phyloP scores from a whole-genome alignment of 2,113 vertebrate genomes.

The Phyllostomus hastatus region DNA sequence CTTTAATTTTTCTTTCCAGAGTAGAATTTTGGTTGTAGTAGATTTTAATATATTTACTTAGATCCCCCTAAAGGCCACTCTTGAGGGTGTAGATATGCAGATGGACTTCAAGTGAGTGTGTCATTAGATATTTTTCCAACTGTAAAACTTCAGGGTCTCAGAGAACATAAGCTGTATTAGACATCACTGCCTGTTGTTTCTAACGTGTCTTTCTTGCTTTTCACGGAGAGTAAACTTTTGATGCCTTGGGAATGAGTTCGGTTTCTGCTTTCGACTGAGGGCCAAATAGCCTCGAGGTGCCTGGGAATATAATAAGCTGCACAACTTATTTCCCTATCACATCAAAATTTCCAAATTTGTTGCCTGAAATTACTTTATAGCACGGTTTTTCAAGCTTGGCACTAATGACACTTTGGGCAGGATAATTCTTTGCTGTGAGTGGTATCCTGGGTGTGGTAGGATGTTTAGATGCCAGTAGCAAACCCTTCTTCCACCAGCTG shows the following conservation, averaged over 20 bases:
- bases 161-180: slow-evolving; percentile 61
- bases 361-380: not conserved
- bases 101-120: slow-evolving; percentile 72
- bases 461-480: not conserved
- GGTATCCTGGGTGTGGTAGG: not conserved
- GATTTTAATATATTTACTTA: slow-evolving; percentile 80
- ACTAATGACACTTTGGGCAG: not conserved
- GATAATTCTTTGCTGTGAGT: not conserved
- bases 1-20: slow-evolving; percentile 76
- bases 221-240: slow-evolving; percentile 44
- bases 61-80: slow-evolving; percentile 71
- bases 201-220: slow-evolving; percentile 50
- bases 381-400: not conserved
- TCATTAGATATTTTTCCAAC: slow-evolving; percentile 69
- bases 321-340: not conserved
- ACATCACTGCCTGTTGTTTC: slow-evolving; percentile 57
- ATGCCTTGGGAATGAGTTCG: slow-evolving; percentile 37
- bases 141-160: slow-evolving; percentile 56
- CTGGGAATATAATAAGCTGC: not conserved
- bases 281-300: not conserved
- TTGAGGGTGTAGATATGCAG: slow-evolving; percentile 61
- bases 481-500: not conserved
- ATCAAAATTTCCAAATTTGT: not conserved
- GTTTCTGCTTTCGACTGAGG: not conserved
- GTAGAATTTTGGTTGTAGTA: slow-evolving; percentile 79